Base-by-base conservation (phyloP, 2,888 invertebrate genomes). In the Physocephala rufipes region DNA sequence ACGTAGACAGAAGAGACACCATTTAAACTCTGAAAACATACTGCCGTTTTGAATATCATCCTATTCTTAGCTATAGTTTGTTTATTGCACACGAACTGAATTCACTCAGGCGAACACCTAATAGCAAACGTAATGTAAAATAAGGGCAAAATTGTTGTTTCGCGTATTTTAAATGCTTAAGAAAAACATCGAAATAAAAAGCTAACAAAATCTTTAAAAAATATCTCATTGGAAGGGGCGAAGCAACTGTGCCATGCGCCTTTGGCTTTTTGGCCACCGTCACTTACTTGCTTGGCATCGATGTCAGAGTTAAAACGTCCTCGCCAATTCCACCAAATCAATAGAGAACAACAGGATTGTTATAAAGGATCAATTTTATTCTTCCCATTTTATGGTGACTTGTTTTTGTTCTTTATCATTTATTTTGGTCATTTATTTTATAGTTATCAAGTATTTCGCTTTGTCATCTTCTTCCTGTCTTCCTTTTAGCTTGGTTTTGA, bases 1-100 rank as follows among this genome's bases (percentile, higher is more conserved):
- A n/a, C n/a, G n/a, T n/a, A n/a, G n/a, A n/a, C n/a, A n/a, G n/a
- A n/a, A n/a, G n/a, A n/a, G n/a, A n/a, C n/a, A n/a, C n/a, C n/a
- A n/a, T n/a, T n/a, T n/a, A n/a, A n/a, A n/a, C n/a, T n/a, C n/a
- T n/a, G n/a, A n/a, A n/a, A n/a, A n/a, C n/a, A n/a, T n/a, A n/a
- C n/a, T n/a, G n/a, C n/a, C n/a, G n/a, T n/a, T n/a, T n/a, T n/a
- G n/a, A n/a, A n/a, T n/a, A n/a, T n/a, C n/a, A n/a, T n/a, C n/a
- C n/a, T n/a, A n/a, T n/a, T n/a, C n/a, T n/a, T n/a, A n/a, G n/a
- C n/a, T n/a, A n/a, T n/a, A n/a, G n/a, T n/a, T n/a, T n/a, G n/a
- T n/a, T n/a, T n/a, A n/a, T n/a, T n/a, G n/a, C 30, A 59, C 59
- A 58, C 24, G 24, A 59, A 26, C 15, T 59, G 49, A 30, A 16